phyloP scores from a whole-genome alignment of 2,113 vertebrate species.

The Bubo bubo region DNA sequence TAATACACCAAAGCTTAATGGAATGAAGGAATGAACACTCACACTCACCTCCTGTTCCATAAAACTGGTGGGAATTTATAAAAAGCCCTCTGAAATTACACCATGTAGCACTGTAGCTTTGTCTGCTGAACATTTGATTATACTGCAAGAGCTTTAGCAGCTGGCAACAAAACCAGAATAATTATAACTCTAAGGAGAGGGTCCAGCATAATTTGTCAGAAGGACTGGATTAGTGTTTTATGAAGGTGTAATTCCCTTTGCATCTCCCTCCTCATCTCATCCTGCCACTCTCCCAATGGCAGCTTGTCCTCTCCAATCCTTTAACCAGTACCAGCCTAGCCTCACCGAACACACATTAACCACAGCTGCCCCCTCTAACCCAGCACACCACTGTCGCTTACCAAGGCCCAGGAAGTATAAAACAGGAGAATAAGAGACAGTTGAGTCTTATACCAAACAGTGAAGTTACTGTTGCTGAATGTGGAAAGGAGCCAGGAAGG shows the following conservation, averaged over 20 bases:
- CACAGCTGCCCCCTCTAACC: background rate
- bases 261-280: background rate
- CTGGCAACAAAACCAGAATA: background rate
- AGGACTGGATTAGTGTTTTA: background rate
- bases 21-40: background rate
- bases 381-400: background rate
- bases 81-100: background rate
- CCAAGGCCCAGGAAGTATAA: background rate
- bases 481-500: background rate
- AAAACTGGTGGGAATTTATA: background rate
- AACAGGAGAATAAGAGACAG: background rate
- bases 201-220: background rate
- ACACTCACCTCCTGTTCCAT: background rate
- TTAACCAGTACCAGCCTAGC: background rate
- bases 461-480: background rate
- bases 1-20: background rate
- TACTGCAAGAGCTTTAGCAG: background rate
- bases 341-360: background rate
- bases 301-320: background rate
- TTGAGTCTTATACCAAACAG: background rate
- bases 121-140: background rate
- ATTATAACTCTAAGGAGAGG: background rate
- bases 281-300: background rate
- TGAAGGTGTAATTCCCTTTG: background rate
- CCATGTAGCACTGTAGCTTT: background rate